Percentiles rank a stretch among this genome's conserved stretches.
These are phyloP conservation scores for Rattus norvegicus DNA, from an alignment of 2,113 vertebrate genomes.

Conservation along the genomic window DNA sequence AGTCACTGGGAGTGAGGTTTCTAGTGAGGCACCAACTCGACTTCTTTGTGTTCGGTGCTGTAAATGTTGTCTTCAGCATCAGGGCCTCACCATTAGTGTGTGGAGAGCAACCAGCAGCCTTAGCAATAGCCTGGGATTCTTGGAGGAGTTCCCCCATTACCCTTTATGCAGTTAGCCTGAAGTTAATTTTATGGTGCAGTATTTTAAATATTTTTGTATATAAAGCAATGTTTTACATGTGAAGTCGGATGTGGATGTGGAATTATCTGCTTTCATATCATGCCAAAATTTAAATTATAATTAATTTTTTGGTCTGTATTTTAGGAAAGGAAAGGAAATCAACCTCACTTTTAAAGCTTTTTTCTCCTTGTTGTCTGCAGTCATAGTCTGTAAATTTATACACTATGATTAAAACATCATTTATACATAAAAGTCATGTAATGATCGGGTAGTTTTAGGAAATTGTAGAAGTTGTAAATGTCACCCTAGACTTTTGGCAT, in stretches of 20 bases:
- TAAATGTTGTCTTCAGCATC: background rate
- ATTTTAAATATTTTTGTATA: background rate
- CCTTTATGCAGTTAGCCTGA: background rate
- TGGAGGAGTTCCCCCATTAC: background rate
- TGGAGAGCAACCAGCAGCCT: background rate
- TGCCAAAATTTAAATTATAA: background rate
- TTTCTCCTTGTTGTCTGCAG: background rate
- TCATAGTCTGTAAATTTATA: constrained; percentile 14
- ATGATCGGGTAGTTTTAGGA: constrained; percentile 8
- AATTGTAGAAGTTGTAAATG: background rate
- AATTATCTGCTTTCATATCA: background rate
- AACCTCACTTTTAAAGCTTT: constrained; percentile 1
- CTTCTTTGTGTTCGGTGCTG: background rate
- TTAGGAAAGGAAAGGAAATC: constrained; percentile 46
- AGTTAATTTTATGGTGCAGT: background rate
- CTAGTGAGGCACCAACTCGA: background rate
- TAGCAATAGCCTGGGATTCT: background rate
- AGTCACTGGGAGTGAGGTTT: background rate
- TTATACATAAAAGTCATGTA: constrained; percentile 3
- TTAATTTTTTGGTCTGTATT: background rate
- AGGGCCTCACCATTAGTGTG: background rate
- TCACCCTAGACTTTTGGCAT: constrained; percentile 10
- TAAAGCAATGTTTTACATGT: background rate
- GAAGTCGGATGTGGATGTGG: background rate
- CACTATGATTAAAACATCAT: constrained; percentile 10